Conservation (phyloP, 2,797 vertebrate species). For the Chlorospingus flavigularis region DNA sequence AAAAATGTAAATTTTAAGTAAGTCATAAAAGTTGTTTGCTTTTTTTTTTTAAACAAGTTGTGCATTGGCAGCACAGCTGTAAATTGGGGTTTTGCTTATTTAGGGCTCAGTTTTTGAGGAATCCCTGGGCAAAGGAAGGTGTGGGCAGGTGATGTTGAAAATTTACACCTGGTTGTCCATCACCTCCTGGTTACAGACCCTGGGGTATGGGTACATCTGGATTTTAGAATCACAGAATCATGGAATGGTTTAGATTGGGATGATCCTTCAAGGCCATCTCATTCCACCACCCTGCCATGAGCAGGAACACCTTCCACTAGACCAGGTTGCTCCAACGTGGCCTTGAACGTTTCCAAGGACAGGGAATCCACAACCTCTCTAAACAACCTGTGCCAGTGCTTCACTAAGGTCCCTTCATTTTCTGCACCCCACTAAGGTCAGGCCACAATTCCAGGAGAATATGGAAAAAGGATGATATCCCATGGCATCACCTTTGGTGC, state of each 20-base stretch:
- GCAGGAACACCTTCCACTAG: background rate
- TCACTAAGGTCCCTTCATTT: background rate
- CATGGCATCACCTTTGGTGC: accelerated
- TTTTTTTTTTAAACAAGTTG: background rate
- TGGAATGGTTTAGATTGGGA: background rate
- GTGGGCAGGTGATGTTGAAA: background rate
- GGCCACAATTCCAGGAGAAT: accelerated
- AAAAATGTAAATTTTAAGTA: background rate
- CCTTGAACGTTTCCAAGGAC: background rate
- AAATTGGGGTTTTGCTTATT: background rate
- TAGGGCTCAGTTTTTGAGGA: background rate
- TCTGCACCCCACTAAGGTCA: background rate
- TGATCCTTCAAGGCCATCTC: background rate
- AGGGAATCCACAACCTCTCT: background rate
- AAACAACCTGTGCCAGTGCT: background rate
- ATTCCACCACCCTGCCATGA: background rate
- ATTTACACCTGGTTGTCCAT: accelerated
- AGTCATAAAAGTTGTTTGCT: background rate
- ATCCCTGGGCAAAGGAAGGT: accelerated
- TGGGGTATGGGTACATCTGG: accelerated
- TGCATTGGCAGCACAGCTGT: background rate
- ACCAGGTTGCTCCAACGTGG: background rate
- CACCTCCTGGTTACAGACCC: background rate
- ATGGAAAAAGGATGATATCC: too few species aligned
- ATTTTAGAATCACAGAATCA: background rate